Evolutionary conservation across 2,797 vertebrate genomes (phyloP), one percentile per base, ranked within the genome.

Genomic region (Rhabdophis nuchalis): DNA sequence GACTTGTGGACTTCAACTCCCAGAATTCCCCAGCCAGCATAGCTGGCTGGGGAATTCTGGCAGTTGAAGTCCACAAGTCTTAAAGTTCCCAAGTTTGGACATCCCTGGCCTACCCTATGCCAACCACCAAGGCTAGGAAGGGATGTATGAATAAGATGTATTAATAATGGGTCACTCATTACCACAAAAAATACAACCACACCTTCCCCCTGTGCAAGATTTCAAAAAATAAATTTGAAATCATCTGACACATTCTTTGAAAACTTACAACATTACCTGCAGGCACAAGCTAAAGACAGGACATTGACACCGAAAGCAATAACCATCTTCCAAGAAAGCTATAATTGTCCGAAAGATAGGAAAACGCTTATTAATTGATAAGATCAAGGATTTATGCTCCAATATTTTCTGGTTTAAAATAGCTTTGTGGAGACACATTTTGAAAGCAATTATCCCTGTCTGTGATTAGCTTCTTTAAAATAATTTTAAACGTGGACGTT

Each of bases 401-500:
- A 88, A 25, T 88, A 25, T 90, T 60, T 92, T 72, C 46, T 23
- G 32, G 13, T 87, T 88, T 93, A 60, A 85, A 93, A 85, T 41
- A 90, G 64, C 64, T 87, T 90, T 14, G 61, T 41, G 10, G 4
- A 3, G 41, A 29, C 1, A 77, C 77, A 29, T 87, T 90, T 92
- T 60, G 41, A 87, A 92, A 88, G 89, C 89, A 90, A n/a, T 61
- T 87, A 6, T 46, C 46, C 77, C 14, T n/a, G 32, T 88, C 60
- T 52, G 64, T 93, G 54, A 41, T 86, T 36, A 91, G 82, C 92
- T 36, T 61, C 68, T 13, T 2, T 61, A 52, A n/a, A 61, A 94
- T 58, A 92, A 92, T 90, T 58, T 46, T 92, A 94, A 23, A 89
- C 60, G 93, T 90, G 10, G 29, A 91, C 12, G 18, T 91, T 72